Evolutionary conservation across 2,797 vertebrate species (phyloP).

Genomic region (Poliocrania exsul): DNA sequence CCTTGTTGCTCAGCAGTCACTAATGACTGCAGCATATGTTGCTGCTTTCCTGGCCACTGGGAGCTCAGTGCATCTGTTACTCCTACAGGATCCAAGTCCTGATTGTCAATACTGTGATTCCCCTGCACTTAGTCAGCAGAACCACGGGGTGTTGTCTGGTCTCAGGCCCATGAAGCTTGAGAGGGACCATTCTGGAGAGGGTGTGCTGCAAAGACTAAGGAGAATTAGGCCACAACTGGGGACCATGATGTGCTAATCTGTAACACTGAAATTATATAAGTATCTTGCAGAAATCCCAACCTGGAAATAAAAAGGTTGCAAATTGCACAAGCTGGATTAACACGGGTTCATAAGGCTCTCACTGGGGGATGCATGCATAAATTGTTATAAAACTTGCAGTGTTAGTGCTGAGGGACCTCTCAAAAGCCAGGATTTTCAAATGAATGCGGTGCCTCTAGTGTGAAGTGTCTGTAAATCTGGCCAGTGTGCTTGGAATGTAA

Average conservation of each 20-base stretch:
- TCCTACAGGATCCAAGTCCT: slow-evolving; percentile 24
- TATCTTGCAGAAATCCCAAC: neutral
- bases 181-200: neutral
- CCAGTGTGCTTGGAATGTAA: neutral
- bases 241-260: neutral
- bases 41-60: slow-evolving; percentile 55
- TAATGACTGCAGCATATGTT: slow-evolving; percentile 70
- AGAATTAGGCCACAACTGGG: neutral
- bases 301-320: neutral
- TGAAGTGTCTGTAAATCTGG: neutral
- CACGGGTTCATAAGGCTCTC: neutral
- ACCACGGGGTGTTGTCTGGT: neutral
- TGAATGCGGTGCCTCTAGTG: neutral
- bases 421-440: neutral
- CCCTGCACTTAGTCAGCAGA: neutral
- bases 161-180: neutral
- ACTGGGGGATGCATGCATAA: neutral
- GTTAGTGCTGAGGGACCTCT: neutral
- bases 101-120: neutral
- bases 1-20: slow-evolving; percentile 54
- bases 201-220: neutral
- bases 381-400: neutral
- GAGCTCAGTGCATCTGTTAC: slow-evolving; percentile 48
- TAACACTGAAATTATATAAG: neutral
- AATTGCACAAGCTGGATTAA: neutral